Percentiles rank a stretch among this genome's conserved stretches.
Conservation (phyloP, 2,888 invertebrate genomes). For the Meta bourneti region DNA sequence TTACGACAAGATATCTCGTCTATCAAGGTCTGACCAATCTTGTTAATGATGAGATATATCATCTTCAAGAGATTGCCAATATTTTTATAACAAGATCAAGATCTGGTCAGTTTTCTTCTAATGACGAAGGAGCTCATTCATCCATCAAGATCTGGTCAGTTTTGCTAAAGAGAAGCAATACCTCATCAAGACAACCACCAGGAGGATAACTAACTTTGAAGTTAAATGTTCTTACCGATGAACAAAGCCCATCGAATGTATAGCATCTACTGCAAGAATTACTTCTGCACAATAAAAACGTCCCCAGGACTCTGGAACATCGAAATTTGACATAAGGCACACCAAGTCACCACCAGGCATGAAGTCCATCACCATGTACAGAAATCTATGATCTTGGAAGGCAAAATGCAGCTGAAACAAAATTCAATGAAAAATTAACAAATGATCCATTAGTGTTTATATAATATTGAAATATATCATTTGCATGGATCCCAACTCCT, state of each 20-base stretch:
- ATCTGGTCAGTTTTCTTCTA: no score
- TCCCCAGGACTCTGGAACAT: constrained; percentile 99
- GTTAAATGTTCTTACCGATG: constrained; percentile 82
- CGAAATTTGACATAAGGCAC: constrained; percentile 98
- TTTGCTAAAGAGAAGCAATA: neutral
- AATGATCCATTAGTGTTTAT: neutral
- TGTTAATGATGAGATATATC: no score
- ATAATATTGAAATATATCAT: neutral
- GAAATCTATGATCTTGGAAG: constrained; percentile 97
- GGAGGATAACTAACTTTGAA: neutral
- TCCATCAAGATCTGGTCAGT: neutral
- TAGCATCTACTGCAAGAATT: constrained; percentile 97
- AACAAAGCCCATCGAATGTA: constrained; percentile 98
- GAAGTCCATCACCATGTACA: constrained; percentile 99
- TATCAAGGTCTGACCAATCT: no score
- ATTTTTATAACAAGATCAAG: no score
- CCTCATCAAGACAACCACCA: neutral
- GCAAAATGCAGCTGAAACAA: constrained; percentile 91
- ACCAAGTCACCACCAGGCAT: constrained; percentile 99
- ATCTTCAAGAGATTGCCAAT: no score
- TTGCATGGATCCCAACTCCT: no score
- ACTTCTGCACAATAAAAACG: constrained; percentile 99
- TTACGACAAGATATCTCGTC: no score
- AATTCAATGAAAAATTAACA: neutral
- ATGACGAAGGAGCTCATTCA: no score